Conservation (phyloP, 2,797 vertebrate species). For the Toxotes lorentzi region DNA sequence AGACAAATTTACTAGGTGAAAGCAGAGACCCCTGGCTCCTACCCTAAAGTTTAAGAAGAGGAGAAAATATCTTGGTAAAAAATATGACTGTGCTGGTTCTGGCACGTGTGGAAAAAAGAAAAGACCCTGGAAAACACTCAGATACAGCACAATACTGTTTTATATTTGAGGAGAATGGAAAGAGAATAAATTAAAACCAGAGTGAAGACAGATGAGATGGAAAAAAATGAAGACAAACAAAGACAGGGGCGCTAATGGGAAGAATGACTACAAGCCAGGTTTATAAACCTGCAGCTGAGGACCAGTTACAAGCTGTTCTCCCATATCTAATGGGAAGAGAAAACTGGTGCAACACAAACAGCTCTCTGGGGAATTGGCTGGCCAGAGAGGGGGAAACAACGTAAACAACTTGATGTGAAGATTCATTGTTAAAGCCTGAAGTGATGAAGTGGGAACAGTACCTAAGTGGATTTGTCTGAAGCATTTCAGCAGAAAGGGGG, state of each 20-base stretch:
- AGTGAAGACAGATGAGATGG: not conserved
- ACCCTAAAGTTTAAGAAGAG: conserved; percentile 1
- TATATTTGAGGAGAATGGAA: conserved; percentile 15
- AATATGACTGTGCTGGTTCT: conserved; percentile 1
- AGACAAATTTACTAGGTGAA: conserved; percentile 65
- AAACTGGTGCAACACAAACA: not conserved
- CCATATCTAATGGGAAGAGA: not conserved
- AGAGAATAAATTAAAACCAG: conserved; percentile 6
- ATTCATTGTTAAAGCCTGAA: conserved; percentile 39
- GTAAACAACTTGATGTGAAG: conserved; percentile 49
- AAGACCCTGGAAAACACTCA: conserved; percentile 33
- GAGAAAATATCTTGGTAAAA: conserved; percentile 22
- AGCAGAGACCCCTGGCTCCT: conserved; percentile 51
- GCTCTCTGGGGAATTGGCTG: not conserved
- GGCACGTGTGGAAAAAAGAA: conserved; percentile 19
- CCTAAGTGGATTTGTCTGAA: conserved; percentile 38
- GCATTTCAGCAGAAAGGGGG: conserved; percentile 10
- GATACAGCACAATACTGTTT: conserved; percentile 4
- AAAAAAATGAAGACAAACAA: conserved; percentile 15
- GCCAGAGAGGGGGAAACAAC: not conserved
- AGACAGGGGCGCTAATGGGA: not conserved
- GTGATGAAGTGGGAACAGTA: conserved; percentile 17
- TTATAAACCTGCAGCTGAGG: conserved; percentile 25
- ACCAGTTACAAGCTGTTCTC: conserved; percentile 5
- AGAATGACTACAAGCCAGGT: not conserved